Evolutionary conservation across 2,888 invertebrate species (phyloP).

Genomic region (Andrena bucephala): DNA sequence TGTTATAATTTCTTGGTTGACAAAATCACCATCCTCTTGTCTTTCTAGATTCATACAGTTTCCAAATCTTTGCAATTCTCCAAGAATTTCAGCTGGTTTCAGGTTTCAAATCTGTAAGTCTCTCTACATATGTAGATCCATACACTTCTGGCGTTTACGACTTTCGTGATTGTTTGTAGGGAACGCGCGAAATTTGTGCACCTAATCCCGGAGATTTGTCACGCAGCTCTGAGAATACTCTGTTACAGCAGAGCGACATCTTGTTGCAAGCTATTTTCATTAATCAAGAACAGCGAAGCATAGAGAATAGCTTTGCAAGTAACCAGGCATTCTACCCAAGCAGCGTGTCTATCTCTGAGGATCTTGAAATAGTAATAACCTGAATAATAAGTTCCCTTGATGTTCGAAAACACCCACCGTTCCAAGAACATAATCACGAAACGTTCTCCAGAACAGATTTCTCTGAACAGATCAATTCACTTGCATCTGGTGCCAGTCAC

Average conservation of each 20-base stretch:
- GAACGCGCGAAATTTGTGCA: background rate
- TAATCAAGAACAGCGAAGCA: background rate
- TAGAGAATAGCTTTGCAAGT: background rate
- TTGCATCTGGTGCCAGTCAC: background rate
- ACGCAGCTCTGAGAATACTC: background rate
- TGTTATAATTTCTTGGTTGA: no score
- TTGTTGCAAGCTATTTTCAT: slow-evolving; percentile 1
- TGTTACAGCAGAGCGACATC: background rate
- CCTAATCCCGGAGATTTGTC: slow-evolving; percentile 5
- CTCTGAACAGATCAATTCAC: slow-evolving; percentile 4
- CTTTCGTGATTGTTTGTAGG: background rate
- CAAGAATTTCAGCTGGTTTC: no score
- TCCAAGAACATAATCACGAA: slow-evolving; percentile 1
- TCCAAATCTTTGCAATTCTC: no score
- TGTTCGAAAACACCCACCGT: background rate
- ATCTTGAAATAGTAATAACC: background rate
- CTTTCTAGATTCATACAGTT: no score
- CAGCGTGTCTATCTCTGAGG: background rate
- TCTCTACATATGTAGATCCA: background rate
- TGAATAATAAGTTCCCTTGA: slow-evolving; percentile 4
- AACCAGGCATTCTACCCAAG: background rate
- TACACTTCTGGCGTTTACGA: background rate
- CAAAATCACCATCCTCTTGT: no score
- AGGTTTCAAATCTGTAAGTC: background rate
- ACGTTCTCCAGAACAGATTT: background rate